phyloP scores from a whole-genome alignment of 2,797 vertebrate genomes.

The Pseudochaenichthys georgianus region DNA sequence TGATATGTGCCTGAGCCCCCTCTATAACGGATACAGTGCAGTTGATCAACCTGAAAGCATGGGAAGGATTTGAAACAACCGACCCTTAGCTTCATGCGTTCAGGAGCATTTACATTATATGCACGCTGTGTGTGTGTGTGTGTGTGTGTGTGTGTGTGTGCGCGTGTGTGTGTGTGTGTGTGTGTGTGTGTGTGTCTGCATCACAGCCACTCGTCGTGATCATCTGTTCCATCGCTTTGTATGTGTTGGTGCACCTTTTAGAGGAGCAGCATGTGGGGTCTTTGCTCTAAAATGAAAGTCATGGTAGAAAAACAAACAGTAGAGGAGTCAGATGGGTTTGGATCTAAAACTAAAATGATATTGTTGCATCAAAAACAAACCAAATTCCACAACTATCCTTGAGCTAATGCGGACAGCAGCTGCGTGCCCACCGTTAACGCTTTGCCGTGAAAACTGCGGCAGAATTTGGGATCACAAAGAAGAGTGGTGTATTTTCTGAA shows the following conservation, averaged over 20 bases:
- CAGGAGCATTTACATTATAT: slow-evolving; percentile 50
- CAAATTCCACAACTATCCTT: slow-evolving; percentile 74
- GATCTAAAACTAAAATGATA: slow-evolving; percentile 54
- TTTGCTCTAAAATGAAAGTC: slow-evolving; percentile 51
- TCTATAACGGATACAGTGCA: slow-evolving; percentile 48
- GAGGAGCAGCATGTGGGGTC: slow-evolving; percentile 64
- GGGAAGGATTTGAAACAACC: slow-evolving; percentile 37
- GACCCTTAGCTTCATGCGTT: slow-evolving; percentile 50
- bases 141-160: slow-evolving; percentile 1
- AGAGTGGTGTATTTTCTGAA: slow-evolving; percentile 56
- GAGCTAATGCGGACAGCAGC: slow-evolving; percentile 73
- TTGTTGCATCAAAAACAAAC: slow-evolving; percentile 50
- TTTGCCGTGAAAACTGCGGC: slow-evolving; percentile 36
- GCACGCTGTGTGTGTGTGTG: slow-evolving; percentile 37
- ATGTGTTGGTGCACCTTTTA: slow-evolving; percentile 61
- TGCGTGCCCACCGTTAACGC: slow-evolving; percentile 29
- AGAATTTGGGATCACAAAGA: slow-evolving; percentile 60
- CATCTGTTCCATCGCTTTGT: slow-evolving; percentile 61
- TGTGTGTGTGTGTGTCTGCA: slow-evolving; percentile 16
- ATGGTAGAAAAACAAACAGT: slow-evolving; percentile 36
- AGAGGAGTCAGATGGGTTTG: slow-evolving; percentile 41
- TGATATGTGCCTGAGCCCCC: slow-evolving; percentile 74
- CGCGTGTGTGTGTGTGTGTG: slow-evolving; percentile 2
- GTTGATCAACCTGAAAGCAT: slow-evolving; percentile 64
- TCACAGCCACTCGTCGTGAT: slow-evolving; percentile 54